Evolutionary conservation across 2,888 invertebrate species (phyloP).

Genomic region (Caenorhabditis sp.): DNA sequence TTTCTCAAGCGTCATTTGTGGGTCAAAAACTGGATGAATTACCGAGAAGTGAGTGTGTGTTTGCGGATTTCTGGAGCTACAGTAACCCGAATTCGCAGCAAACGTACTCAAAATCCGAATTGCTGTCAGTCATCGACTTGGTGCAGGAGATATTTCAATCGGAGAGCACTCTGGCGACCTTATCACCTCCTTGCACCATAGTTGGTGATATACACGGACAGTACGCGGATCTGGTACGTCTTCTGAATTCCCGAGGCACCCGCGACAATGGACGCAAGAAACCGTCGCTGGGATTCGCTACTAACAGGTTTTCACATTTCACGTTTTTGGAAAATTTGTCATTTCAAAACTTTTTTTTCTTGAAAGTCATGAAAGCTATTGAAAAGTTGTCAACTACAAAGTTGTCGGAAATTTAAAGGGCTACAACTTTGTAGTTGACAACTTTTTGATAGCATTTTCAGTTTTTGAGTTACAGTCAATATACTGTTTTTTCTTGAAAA

Average conservation of each 20-base stretch:
- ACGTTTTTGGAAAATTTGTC: no score
- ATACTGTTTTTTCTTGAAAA: no score
- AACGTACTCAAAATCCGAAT: constrained; percentile 27
- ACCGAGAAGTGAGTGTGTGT: constrained; percentile 17
- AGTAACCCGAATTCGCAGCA: constrained; percentile 28
- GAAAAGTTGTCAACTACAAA: no score
- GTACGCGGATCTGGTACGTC: constrained; percentile 46
- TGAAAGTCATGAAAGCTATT: no score
- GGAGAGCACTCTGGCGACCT: constrained; percentile 22
- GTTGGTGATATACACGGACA: constrained; percentile 67
- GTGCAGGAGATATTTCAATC: constrained; percentile 27
- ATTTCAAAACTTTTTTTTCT: no score
- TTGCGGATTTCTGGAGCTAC: background rate
- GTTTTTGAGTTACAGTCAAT: no score
- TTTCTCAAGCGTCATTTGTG: constrained; percentile 31
- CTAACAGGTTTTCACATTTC: constrained; percentile 18
- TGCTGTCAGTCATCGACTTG: constrained; percentile 10
- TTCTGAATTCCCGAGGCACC: constrained; percentile 18
- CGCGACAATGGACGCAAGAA: constrained; percentile 16
- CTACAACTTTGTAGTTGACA: no score
- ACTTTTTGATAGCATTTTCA: no score
- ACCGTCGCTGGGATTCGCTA: constrained; percentile 5
- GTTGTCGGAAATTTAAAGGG: no score
- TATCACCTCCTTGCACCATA: constrained; percentile 55
- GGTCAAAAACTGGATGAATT: constrained; percentile 39